phyloP scores from a whole-genome alignment of 2,888 invertebrate species.

The Flexamia atlantica region DNA sequence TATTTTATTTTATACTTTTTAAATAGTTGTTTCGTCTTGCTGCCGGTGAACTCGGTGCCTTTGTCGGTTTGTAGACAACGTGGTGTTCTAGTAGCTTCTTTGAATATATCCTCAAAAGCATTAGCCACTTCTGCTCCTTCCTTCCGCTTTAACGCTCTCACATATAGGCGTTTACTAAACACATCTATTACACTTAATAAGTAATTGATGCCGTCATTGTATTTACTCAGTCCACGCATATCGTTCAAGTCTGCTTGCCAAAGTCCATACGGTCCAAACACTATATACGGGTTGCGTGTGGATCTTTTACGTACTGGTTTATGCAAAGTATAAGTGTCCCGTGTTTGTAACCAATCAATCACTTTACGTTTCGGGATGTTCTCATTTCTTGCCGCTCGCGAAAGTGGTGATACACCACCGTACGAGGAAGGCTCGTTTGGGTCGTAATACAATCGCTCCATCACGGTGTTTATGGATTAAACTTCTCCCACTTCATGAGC shows the following conservation, averaged over 20 bases:
- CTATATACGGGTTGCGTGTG: slow-evolving; percentile 5
- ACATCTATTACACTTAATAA: slow-evolving; percentile 68
- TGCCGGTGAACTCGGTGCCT: slow-evolving; percentile 69
- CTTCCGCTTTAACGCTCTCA: slow-evolving; percentile 68
- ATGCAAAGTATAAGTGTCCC: slow-evolving; percentile 35
- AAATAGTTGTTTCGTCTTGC: slow-evolving; percentile 42
- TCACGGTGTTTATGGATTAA: background rate
- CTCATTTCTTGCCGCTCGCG: background rate
- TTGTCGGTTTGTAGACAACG: slow-evolving; percentile 68
- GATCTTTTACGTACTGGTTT: background rate
- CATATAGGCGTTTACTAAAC: slow-evolving; percentile 67
- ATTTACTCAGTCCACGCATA: slow-evolving; percentile 51
- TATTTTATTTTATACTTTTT: slow-evolving; percentile 67
- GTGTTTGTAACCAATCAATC: background rate
- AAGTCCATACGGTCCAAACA: slow-evolving; percentile 59
- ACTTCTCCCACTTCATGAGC: background rate
- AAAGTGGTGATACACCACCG: background rate
- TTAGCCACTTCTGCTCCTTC: slow-evolving; percentile 56
- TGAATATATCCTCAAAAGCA: slow-evolving; percentile 66
- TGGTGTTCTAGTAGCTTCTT: slow-evolving; percentile 41
- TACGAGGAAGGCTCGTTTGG: background rate
- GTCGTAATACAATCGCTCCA: slow-evolving; percentile 15
- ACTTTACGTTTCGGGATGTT: background rate
- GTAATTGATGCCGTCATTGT: slow-evolving; percentile 66
- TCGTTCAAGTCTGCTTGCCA: slow-evolving; percentile 42